Evolutionary conservation across 2,113 vertebrate genomes (phyloP).

Genomic region (Ariopsis seemanni): DNA sequence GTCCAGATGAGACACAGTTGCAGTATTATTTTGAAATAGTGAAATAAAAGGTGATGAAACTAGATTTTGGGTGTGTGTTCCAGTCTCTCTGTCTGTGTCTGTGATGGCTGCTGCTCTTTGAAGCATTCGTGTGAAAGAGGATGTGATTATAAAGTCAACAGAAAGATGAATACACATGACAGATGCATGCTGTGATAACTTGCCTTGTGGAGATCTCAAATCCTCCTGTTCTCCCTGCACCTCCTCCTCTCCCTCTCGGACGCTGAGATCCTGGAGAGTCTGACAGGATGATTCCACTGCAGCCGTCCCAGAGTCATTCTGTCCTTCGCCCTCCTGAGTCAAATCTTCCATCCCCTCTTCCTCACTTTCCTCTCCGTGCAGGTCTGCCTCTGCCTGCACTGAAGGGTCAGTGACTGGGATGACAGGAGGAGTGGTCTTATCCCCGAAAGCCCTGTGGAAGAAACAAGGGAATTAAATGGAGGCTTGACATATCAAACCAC

Average conservation of each 20-base stretch:
- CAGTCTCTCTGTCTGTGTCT: too few relatives aligned
- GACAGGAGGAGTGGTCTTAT: conserved; percentile 84
- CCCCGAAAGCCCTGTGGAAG: conserved; percentile 84
- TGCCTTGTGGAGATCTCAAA: conserved; percentile 82
- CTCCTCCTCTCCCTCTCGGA: conserved; percentile 52
- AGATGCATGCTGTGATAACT: not conserved
- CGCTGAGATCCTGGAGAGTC: conserved; percentile 58
- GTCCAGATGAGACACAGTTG: not conserved
- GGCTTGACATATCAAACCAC: not conserved
- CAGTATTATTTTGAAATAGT: too few relatives aligned
- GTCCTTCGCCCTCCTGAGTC: conserved; percentile 51
- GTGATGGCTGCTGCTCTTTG: too few relatives aligned
- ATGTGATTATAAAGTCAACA: not conserved
- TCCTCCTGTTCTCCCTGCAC: conserved; percentile 61
- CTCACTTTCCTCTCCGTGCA: conserved; percentile 47
- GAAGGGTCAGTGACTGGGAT: conserved; percentile 68
- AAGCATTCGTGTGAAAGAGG: not conserved
- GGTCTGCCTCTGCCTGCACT: conserved; percentile 37
- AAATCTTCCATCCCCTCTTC: conserved; percentile 44
- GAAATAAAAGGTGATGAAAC: too few relatives aligned
- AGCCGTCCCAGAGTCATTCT: not conserved
- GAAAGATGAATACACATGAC: not conserved
- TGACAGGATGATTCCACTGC: conserved; percentile 52
- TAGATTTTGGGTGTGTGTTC: too few relatives aligned
- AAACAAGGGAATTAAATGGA: not conserved